Evolutionary conservation across 2,113 vertebrate species (phyloP).

Genomic region (Neogobius melanostomus): DNA sequence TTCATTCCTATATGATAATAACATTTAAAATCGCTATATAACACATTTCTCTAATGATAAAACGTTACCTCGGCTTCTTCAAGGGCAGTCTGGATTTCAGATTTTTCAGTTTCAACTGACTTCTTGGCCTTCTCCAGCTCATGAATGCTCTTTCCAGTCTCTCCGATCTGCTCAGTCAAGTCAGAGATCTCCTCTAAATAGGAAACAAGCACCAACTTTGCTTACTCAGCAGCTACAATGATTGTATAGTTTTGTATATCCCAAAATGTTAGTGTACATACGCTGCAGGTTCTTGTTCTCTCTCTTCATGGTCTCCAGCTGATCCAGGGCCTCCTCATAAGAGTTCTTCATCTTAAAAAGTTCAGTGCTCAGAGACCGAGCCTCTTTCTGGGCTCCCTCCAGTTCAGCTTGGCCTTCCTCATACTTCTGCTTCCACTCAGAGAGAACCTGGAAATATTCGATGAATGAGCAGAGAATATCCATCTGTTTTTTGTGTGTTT

Average conservation of each 20-base stretch:
- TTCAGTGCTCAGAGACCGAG: conserved; percentile 4
- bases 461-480: too few relatives aligned
- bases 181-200: conserved; percentile 21
- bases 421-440: conserved; percentile 74
- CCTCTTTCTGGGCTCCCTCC: conserved; percentile 4
- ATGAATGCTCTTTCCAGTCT: conserved; percentile 46
- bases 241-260: too few relatives aligned
- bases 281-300: conserved; percentile 71
- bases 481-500: too few relatives aligned
- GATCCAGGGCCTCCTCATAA: conserved; percentile 70
- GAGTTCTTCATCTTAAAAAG: conserved; percentile 72
- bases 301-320: conserved; percentile 69
- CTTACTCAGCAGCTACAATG: too few relatives aligned
- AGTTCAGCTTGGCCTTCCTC: background rate
- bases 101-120: conserved; percentile 46
- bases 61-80: conserved; percentile 53
- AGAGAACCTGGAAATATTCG: conserved; percentile 46
- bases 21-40: too few relatives aligned
- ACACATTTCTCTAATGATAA: too few relatives aligned
- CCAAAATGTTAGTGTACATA: conserved; percentile 17
- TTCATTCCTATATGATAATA: background rate
- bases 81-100: conserved; percentile 52
- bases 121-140: conserved; percentile 56
- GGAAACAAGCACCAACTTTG: background rate
- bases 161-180: conserved; percentile 26